phyloP scores from a whole-genome alignment of 2,113 vertebrate genomes.

The Sialia sialis region DNA sequence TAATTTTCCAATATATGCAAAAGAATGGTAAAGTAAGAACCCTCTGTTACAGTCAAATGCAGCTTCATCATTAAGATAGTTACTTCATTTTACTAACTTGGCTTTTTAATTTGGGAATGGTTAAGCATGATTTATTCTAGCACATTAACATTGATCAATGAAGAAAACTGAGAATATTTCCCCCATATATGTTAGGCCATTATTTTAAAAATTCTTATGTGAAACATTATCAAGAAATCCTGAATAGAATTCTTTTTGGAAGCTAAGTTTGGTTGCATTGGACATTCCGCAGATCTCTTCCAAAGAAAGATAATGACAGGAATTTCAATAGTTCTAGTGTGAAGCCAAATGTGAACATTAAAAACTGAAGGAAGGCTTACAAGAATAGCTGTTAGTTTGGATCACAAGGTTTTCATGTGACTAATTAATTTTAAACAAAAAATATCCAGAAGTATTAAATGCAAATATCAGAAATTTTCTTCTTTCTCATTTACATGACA shows the following conservation, averaged over 20 bases:
- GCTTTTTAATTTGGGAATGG: not conserved
- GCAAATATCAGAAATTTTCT: not conserved
- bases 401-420: not conserved
- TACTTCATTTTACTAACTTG: not conserved
- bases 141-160: not conserved
- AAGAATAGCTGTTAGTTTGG: not conserved
- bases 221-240: not conserved
- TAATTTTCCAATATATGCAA: not conserved
- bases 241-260: not conserved
- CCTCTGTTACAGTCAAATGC: not conserved
- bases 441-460: not conserved
- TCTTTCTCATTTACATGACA: not conserved
- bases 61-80: not conserved
- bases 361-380: not conserved
- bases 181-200: not conserved
- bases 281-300: not conserved
- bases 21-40: not conserved
- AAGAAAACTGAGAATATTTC: not conserved
- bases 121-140: not conserved
- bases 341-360: not conserved
- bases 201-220: not conserved
- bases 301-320: not conserved
- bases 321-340: not conserved
- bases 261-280: not conserved
- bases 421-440: not conserved